Conservation (phyloP, 1,140 invertebrate genomes). For the Euwallacea similis region DNA sequence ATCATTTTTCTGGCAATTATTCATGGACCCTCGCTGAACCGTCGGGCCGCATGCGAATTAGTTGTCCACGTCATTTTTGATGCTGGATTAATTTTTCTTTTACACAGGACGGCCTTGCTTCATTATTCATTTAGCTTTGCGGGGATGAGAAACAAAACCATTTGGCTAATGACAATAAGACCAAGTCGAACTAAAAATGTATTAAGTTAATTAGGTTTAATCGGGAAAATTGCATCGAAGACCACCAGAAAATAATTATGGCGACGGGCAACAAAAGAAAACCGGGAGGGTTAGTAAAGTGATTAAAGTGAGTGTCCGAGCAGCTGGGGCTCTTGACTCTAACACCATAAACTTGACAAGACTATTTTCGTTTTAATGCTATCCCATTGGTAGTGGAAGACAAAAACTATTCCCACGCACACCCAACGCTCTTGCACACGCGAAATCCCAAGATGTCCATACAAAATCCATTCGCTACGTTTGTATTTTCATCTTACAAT, state of each 20-base stretch:
- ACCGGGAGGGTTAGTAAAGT: constrained; percentile 21
- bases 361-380: background rate
- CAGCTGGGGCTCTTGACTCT: constrained; percentile 17
- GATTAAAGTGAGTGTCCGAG: constrained; percentile 36
- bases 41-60: constrained; percentile 27
- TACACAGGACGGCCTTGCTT: too few relatives aligned
- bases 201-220: constrained; percentile 38
- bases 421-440: too few relatives aligned
- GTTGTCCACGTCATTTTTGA: constrained; percentile 24
- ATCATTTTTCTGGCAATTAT: constrained; percentile 38
- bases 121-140: too few relatives aligned
- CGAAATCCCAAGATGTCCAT: constrained; percentile 24
- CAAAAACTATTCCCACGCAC: background rate
- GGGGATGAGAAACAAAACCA: too few relatives aligned
- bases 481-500: constrained; percentile 35
- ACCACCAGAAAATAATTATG: constrained; percentile 40
- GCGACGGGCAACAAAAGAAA: constrained; percentile 26
- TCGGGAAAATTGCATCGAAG: constrained; percentile 37
- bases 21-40: constrained; percentile 32
- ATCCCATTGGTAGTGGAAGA: background rate
- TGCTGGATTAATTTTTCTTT: constrained; percentile 27
- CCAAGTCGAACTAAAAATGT: constrained; percentile 27
- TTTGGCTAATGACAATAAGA: too few relatives aligned
- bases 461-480: constrained; percentile 31
- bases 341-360: constrained; percentile 42